Evolutionary conservation across 2,797 vertebrate species (phyloP).

Genomic region (Erpetoichthys calabaricus): DNA sequence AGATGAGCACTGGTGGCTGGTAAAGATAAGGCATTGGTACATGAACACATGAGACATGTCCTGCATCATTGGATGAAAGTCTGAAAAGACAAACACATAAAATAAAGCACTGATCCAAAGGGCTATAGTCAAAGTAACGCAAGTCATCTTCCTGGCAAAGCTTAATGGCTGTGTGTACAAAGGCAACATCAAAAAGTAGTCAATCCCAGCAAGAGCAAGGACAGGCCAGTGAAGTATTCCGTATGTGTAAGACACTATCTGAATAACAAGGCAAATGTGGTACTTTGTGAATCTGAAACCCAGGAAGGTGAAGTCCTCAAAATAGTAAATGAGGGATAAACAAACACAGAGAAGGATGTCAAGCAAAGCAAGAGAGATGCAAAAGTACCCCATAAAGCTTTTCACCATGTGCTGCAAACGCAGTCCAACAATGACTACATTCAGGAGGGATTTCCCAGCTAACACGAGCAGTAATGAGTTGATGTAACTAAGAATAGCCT

Average conservation of each 20-base stretch:
- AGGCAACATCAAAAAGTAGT: conserved; percentile 43
- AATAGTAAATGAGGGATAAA: conserved; percentile 36
- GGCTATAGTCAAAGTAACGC: conserved; percentile 21
- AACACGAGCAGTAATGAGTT: conserved; percentile 39
- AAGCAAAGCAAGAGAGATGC: conserved; percentile 48
- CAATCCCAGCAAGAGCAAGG: conserved; percentile 40
- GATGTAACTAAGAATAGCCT: conserved; percentile 26
- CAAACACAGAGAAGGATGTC: conserved; percentile 46
- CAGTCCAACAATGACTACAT: conserved; percentile 46
- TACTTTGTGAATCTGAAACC: conserved; percentile 51
- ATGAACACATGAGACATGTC: conserved; percentile 17
- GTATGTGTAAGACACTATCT: conserved; percentile 48
- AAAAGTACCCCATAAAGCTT: conserved; percentile 60
- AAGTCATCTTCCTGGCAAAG: conserved; percentile 24
- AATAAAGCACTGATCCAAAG: conserved; percentile 43
- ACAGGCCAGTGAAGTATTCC: conserved; percentile 52
- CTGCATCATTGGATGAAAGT: conserved; percentile 23
- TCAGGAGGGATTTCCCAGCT: conserved; percentile 54
- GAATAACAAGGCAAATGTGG: conserved; percentile 62
- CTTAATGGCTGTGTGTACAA: conserved; percentile 14
- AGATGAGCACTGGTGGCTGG: conserved; percentile 40
- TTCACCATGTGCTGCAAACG: conserved; percentile 29
- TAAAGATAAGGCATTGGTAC: conserved; percentile 38
- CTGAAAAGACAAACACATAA: conserved; percentile 39
- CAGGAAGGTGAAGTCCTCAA: conserved; percentile 40